Evolutionary conservation across 2,797 vertebrate genomes (phyloP).

Genomic region (Enteromius afrohamiltoni): DNA sequence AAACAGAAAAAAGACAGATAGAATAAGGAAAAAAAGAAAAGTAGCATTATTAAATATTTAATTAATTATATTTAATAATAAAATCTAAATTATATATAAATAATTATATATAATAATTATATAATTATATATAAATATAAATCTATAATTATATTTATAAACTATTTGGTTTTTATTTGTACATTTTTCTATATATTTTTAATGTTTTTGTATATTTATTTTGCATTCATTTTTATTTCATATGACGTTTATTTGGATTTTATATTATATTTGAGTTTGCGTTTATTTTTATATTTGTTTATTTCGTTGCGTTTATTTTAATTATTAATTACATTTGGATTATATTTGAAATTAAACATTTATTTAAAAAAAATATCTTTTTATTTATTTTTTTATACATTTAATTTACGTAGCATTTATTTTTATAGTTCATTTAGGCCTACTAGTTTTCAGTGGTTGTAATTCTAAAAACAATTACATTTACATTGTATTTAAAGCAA

Average conservation of each 20-base stretch:
- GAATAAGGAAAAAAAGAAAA: no score
- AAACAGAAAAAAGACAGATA: no score
- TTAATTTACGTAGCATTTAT: neutral
- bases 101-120: no score
- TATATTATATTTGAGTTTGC: neutral
- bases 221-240: neutral
- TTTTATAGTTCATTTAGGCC: neutral
- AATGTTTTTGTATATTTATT: neutral
- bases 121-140: no score
- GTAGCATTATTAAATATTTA: no score
- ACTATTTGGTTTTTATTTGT: neutral
- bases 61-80: no score
- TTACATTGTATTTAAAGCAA: neutral
- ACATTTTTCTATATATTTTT: neutral
- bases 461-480: neutral
- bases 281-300: neutral
- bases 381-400: neutral
- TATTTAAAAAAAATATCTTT: neutral
- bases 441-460: neutral
- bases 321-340: neutral
- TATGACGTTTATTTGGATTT: neutral
- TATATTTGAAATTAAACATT: neutral
- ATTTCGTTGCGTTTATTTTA: neutral
- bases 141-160: neutral
- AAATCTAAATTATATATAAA: no score